These are phyloP conservation scores for Darevskia nairensis DNA, from an alignment of 2,797 vertebrate species.

Conservation along the genomic window DNA sequence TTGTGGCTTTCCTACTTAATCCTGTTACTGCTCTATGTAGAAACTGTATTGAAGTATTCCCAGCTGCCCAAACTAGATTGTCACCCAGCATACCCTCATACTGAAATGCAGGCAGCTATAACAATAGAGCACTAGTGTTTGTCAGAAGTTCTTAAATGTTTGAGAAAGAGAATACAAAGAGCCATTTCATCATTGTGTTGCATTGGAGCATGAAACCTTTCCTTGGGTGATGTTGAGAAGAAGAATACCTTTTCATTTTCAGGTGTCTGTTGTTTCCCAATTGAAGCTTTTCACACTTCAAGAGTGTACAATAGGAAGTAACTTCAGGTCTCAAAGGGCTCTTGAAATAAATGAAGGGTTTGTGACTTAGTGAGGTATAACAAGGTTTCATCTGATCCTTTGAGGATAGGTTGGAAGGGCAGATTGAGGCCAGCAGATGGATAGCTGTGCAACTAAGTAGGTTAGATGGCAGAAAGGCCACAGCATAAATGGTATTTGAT, in stretches of 20 bases:
- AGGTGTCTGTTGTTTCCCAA: constrained; percentile 49
- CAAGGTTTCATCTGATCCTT: constrained; percentile 48
- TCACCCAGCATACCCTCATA: neutral
- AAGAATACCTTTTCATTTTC: constrained; percentile 13
- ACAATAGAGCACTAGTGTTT: neutral
- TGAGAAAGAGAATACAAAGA: neutral
- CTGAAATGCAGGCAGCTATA: neutral
- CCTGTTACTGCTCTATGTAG: neutral
- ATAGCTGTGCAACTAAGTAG: constrained; percentile 46
- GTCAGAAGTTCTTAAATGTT: neutral
- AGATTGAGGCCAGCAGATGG: constrained; percentile 52
- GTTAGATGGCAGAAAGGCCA: constrained; percentile 46
- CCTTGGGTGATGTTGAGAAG: constrained; percentile 1
- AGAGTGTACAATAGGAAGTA: constrained; percentile 42
- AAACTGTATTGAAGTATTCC: neutral
- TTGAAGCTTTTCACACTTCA: constrained; percentile 21
- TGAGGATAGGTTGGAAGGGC: constrained; percentile 50
- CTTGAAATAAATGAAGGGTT: constrained; percentile 56
- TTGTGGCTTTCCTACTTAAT: neutral
- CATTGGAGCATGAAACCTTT: fast-evolving
- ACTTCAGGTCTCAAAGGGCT: constrained; percentile 15
- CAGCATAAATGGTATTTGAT: constrained; percentile 54
- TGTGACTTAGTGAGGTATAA: constrained; percentile 28
- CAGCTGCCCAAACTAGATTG: neutral
- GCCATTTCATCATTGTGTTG: neutral